Conservation (phyloP, 2,113 vertebrate species). For the Pelvicachromis taeniatus region DNA sequence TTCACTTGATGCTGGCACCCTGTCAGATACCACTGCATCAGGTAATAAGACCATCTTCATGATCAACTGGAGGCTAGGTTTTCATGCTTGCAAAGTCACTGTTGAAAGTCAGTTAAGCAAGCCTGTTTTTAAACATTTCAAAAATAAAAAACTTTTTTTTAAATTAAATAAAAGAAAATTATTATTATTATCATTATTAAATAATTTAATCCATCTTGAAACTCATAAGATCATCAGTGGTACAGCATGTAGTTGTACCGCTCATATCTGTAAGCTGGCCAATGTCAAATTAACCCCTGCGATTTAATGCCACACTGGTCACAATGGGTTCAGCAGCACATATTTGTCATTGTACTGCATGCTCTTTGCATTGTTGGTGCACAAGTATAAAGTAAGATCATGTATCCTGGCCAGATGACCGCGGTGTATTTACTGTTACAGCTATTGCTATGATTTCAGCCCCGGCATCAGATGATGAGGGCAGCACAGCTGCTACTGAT, state of each 20-base stretch:
- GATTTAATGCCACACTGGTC: neutral
- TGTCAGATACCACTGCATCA: conserved; percentile 98
- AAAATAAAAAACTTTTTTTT: neutral
- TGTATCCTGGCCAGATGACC: conserved; percentile 59
- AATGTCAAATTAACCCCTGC: neutral
- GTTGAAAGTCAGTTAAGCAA: neutral
- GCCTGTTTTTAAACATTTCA: neutral
- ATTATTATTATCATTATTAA: neutral
- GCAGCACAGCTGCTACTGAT: conserved; percentile 96
- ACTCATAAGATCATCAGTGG: neutral
- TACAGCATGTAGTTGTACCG: neutral
- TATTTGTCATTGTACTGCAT: neutral
- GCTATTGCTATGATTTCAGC: conserved; percentile 96
- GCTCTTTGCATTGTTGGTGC: conserved; percentile 3
- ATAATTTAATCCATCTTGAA: neutral
- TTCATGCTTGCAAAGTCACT: neutral
- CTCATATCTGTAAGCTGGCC: neutral
- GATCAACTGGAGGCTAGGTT: neutral
- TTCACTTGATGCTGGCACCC: conserved; percentile 93
- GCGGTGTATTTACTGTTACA: conserved; percentile 90
- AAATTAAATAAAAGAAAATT: neutral
- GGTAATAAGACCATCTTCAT: conserved; percentile 75
- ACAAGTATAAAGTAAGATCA: conserved; percentile 22
- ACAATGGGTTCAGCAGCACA: neutral
- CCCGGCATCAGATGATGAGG: conserved; percentile 98